These are phyloP conservation scores for Brachyrhaphis roseni DNA, from an alignment of 2,797 vertebrate species.

Conservation along the genomic window DNA sequence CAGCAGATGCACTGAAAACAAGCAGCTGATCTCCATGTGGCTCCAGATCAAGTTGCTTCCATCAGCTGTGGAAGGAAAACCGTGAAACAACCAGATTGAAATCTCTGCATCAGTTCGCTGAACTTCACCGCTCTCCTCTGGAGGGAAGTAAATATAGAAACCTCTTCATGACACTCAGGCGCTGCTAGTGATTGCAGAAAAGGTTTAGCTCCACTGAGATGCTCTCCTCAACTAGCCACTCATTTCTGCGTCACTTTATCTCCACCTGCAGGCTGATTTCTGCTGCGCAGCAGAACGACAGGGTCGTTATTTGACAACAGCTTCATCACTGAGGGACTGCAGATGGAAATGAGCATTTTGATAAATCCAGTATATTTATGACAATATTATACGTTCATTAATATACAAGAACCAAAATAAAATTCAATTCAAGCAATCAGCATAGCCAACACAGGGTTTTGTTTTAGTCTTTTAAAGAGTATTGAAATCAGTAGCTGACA, in stretches of 20 bases:
- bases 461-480: not conserved
- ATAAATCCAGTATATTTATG: too few relatives aligned
- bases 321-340: not conserved
- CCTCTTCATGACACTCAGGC: not conserved
- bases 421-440: not conserved
- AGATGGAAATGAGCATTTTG: too few relatives aligned
- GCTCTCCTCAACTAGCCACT: not conserved
- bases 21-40: not conserved
- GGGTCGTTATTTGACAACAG: not conserved
- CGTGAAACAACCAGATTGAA: not conserved
- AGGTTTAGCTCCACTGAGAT: not conserved
- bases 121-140: not conserved
- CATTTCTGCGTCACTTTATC: not conserved
- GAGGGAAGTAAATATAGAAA: not conserved
- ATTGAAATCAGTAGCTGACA: not conserved
- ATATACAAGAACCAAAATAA: too few relatives aligned
- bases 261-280: not conserved
- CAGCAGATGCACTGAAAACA: not conserved
- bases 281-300: not conserved
- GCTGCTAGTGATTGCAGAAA: not conserved
- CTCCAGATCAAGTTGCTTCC: not conserved
- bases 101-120: not conserved
- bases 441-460: not conserved
- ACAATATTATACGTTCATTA: too few relatives aligned
- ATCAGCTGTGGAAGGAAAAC: conserved; percentile 1